These are phyloP conservation scores for Lasioglossum leucozonium DNA, from an alignment of 2,888 invertebrate species.

Conservation along the genomic window DNA sequence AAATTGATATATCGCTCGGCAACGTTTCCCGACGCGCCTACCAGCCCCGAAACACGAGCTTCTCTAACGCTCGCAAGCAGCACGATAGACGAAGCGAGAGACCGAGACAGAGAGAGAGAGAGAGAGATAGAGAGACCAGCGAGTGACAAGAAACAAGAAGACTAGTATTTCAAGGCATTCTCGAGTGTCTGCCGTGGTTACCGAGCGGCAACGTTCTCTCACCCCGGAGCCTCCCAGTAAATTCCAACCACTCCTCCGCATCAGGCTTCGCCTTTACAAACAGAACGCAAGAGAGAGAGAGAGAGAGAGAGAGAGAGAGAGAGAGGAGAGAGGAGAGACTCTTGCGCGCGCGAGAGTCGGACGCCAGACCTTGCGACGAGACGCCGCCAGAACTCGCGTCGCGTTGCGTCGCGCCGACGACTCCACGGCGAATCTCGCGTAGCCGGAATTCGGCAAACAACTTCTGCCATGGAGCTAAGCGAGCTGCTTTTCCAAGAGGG, in stretches of 20 bases:
- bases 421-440: slow-evolving; percentile 36
- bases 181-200: slow-evolving; percentile 66
- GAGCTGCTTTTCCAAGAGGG: slow-evolving; percentile 25
- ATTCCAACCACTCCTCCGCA: slow-evolving; percentile 65
- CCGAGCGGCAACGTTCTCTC: slow-evolving; percentile 65
- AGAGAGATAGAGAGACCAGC: neutral
- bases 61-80: neutral
- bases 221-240: slow-evolving; percentile 61
- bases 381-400: slow-evolving; percentile 31
- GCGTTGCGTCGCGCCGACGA: no score
- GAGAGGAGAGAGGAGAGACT: slow-evolving; percentile 17
- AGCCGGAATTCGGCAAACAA: slow-evolving; percentile 61
- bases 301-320: slow-evolving; percentile 34
- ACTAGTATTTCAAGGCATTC: slow-evolving; percentile 73
- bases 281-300: slow-evolving; percentile 45
- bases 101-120: neutral
- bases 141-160: slow-evolving; percentile 48
- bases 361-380: neutral
- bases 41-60: neutral
- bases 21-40: neutral
- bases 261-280: slow-evolving; percentile 66
- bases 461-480: slow-evolving; percentile 29
- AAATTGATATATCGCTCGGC: slow-evolving; percentile 6
- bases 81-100: neutral
- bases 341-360: slow-evolving; percentile 8